These are phyloP conservation scores for Virgularia gustaviana DNA, from an alignment of 92 coral and sea anemone genomes.

Conservation along the genomic window DNA sequence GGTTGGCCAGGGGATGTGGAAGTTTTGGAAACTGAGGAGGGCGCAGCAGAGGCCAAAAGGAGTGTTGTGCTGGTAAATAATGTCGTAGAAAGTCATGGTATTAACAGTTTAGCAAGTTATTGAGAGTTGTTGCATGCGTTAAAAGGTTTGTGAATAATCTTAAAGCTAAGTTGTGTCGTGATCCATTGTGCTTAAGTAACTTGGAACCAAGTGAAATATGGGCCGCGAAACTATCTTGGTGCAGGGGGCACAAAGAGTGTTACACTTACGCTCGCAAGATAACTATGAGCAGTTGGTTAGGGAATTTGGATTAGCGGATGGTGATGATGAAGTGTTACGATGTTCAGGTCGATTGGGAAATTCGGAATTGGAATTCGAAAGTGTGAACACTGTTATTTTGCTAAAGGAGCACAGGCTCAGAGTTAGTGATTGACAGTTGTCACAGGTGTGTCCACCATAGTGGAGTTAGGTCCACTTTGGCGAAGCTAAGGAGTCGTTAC, in stretches of 20 bases:
- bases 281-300: constrained; percentile 20
- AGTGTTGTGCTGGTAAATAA: no score
- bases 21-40: constrained; percentile 13
- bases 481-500: no score
- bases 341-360: constrained; percentile 44
- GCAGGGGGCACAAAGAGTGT: constrained; percentile 9
- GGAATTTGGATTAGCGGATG: constrained; percentile 30
- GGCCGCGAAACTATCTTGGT: neutral
- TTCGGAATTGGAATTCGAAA: constrained; percentile 24
- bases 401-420: constrained; percentile 45
- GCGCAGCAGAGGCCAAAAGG: constrained; percentile 34
- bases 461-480: no score
- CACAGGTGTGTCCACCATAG: no score
- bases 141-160: constrained; percentile 3
- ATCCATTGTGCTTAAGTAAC: no score
- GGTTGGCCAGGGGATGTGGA: constrained; percentile 23
- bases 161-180: no score
- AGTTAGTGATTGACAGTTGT: no score
- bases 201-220: no score
- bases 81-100: no score
- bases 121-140: constrained; percentile 39
- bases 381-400: constrained; percentile 24
- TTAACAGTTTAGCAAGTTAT: constrained; percentile 10
- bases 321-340: constrained; percentile 30
- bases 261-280: neutral